These are phyloP conservation scores for Zosterops borbonicus DNA, from an alignment of 2,113 vertebrate species.

Conservation along the genomic window DNA sequence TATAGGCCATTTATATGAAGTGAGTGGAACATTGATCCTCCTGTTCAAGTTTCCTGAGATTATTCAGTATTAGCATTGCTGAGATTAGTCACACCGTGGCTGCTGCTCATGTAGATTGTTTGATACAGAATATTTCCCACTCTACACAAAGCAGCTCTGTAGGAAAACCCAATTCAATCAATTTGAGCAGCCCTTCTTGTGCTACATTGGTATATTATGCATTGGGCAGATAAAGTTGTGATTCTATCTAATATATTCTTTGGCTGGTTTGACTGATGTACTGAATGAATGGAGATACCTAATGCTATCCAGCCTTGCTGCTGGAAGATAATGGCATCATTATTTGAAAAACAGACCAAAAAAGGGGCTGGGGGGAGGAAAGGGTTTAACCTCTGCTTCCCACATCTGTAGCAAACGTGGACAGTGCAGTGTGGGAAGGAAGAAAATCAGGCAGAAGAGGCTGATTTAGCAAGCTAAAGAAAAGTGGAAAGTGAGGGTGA, in stretches of 20 bases:
- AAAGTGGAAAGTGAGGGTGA: neutral
- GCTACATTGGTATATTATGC: conserved; percentile 17
- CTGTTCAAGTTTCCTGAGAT: conserved; percentile 33
- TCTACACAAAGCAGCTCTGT: conserved; percentile 7
- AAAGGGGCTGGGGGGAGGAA: neutral
- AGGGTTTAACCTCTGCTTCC: neutral
- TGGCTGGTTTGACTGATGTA: conserved; percentile 36
- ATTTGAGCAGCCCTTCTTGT: conserved; percentile 42
- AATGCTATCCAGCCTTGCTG: neutral
- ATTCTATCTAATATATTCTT: conserved; percentile 59
- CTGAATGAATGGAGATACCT: conserved; percentile 16
- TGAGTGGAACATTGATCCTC: conserved; percentile 35
- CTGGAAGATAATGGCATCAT: conserved; percentile 24
- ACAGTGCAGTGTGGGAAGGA: neutral
- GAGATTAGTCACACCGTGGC: conserved; percentile 29
- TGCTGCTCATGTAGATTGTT: conserved; percentile 21
- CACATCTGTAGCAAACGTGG: neutral
- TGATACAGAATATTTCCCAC: conserved; percentile 36
- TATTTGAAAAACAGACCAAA: conserved; percentile 15
- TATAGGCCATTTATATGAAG: neutral
- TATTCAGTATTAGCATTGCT: conserved; percentile 14
- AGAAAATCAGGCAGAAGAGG: neutral
- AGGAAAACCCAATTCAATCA: conserved; percentile 60
- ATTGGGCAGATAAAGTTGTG: conserved; percentile 45
- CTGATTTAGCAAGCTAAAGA: neutral